phyloP scores from a whole-genome alignment of 1,140 invertebrate genomes.

The Dendroctonus ponderosae region DNA sequence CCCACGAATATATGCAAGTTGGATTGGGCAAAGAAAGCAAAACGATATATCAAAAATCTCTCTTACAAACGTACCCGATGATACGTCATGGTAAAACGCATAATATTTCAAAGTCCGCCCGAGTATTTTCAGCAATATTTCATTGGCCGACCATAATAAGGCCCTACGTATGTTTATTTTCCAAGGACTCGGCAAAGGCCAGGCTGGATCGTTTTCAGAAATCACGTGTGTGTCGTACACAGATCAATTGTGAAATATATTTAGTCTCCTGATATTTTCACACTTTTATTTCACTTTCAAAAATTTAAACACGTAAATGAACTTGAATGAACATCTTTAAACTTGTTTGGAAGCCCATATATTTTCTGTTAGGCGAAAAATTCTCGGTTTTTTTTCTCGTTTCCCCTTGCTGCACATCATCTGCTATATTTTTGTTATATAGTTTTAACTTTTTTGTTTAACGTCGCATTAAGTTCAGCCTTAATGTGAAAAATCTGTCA shows the following conservation, averaged over 20 bases:
- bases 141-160: constrained; percentile 48
- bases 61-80: constrained; percentile 48
- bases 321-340: too few species aligned
- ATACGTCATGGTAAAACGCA: constrained; percentile 49
- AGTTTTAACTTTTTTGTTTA: too few species aligned
- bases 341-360: too few species aligned
- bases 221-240: neutral
- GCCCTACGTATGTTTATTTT: constrained; percentile 47
- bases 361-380: too few species aligned
- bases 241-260: neutral
- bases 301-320: too few species aligned
- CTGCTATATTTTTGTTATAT: too few species aligned
- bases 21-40: constrained; percentile 27
- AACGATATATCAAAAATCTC: constrained; percentile 48
- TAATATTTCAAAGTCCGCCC: constrained; percentile 50
- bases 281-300: too few species aligned
- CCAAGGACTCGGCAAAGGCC: constrained; percentile 19
- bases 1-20: constrained; percentile 22
- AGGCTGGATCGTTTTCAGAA: neutral
- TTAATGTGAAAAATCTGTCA: too few species aligned
- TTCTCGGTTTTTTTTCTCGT: too few species aligned
- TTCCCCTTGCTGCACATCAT: too few species aligned
- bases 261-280: too few species aligned
- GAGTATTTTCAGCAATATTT: constrained; percentile 47
- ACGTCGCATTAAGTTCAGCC: too few species aligned